phyloP scores from a whole-genome alignment of 2,797 vertebrate species.

The Hippoglossus hippoglossus region DNA sequence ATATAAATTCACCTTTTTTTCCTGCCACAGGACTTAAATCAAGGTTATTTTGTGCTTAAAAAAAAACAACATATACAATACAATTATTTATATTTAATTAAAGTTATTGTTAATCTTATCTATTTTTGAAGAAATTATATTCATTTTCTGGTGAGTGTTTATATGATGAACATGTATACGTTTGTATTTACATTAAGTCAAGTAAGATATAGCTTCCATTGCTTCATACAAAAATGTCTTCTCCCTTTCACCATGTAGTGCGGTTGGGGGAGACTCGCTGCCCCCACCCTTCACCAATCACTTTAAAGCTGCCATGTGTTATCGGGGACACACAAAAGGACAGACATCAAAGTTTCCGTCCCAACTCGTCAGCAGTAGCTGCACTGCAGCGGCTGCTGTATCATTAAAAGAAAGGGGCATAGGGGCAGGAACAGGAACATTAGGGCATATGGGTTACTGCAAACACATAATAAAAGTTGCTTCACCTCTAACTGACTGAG shows the following conservation, averaged over 20 bases:
- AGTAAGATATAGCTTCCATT: not conserved
- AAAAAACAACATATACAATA: too few species aligned
- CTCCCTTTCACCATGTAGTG: slow-evolving; percentile 44
- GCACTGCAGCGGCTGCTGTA: slow-evolving; percentile 37
- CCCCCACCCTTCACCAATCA: slow-evolving; percentile 42
- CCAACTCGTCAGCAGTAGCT: slow-evolving; percentile 54
- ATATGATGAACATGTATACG: too few species aligned
- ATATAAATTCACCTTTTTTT: too few species aligned
- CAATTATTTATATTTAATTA: too few species aligned
- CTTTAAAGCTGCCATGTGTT: slow-evolving; percentile 49
- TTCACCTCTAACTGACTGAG: slow-evolving; percentile 27
- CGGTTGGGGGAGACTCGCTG: slow-evolving; percentile 39
- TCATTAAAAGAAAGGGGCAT: slow-evolving; percentile 60
- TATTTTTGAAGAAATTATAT: too few species aligned
- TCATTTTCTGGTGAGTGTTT: too few species aligned
- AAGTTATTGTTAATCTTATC: too few species aligned
- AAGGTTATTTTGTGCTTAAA: not conserved
- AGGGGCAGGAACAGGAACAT: slow-evolving; percentile 49
- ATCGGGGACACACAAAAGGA: slow-evolving; percentile 65
- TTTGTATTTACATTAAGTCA: not conserved
- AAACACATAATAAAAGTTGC: slow-evolving; percentile 24
- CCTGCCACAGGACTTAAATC: not conserved
- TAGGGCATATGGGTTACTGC: slow-evolving; percentile 37
- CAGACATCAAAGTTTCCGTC: slow-evolving; percentile 63
- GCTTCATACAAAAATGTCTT: not conserved